Conservation (phyloP, 1,140 invertebrate genomes). For the Lycorma delicatula region DNA sequence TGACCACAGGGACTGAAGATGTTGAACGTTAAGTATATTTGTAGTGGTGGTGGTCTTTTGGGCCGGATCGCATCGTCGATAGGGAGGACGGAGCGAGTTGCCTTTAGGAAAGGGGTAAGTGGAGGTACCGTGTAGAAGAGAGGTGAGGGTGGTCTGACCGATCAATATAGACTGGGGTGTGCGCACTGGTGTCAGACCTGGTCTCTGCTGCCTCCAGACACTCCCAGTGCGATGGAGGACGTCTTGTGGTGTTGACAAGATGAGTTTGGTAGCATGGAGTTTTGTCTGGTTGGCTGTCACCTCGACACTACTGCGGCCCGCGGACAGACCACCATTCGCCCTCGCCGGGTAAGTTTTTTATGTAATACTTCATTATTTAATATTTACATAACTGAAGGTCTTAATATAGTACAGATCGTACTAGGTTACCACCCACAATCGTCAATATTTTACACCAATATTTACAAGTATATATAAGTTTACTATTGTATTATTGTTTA, state of each 20-base stretch:
- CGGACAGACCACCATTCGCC: background rate
- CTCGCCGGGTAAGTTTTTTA: background rate
- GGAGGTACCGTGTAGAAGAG: no score
- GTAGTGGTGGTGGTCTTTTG: background rate
- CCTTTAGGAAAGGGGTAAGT: background rate
- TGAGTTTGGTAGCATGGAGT: background rate
- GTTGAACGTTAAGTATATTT: slow-evolving; percentile 1
- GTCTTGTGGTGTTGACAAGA: background rate
- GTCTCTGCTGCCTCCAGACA: background rate
- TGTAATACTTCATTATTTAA: no score
- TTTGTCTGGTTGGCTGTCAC: background rate
- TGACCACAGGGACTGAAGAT: no score
- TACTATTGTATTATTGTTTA: no score
- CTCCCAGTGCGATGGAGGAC: background rate
- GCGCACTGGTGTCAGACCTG: background rate
- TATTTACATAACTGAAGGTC: no score
- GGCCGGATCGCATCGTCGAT: background rate
- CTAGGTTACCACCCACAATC: no score
- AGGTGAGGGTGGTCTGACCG: no score
- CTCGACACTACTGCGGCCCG: slow-evolving; percentile 1
- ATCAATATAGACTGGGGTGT: slow-evolving; percentile 1
- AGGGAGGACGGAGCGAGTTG: background rate
- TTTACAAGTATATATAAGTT: no score
- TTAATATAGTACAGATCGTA: no score
- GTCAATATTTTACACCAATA: no score